Evolutionary conservation across 2,797 vertebrate genomes (phyloP), one percentile per base, ranked within the genome.

Genomic region (Nyctibius grandis): DNA sequence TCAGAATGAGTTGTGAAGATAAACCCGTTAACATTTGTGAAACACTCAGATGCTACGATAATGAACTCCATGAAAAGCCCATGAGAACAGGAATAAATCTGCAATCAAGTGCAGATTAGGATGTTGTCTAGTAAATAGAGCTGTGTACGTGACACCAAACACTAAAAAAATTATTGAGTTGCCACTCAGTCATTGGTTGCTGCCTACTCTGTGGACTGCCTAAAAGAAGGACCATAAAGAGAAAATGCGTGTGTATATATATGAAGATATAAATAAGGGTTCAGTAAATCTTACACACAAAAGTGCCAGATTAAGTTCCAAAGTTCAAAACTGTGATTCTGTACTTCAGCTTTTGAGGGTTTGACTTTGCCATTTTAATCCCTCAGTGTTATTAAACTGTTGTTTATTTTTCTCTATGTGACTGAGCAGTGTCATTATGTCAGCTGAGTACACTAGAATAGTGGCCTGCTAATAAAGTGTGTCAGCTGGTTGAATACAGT

Each of bases 221-320:
- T 34, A 33, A 36, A 63, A 80, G 47, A 22, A 89, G 9, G 3
- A 36, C 14, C 15, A 15, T 7, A 4, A 63, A 50, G 34, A 74
- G 7, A 45, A 76, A 22, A 19, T 0, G 0, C 7, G 2, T 5
- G 26, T 11, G 14, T 26, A 50, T 9, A 28, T 33, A 14, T 0
- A 59, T 17, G 15, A 13, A 74, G 18, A 51, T 6, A 53, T 13
- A 74, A 85, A 67, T 4, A 54, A 26, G 3, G 5, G 2, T 34
- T 56, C 48, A 45, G 22, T 42, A 44, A 48, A 31, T 80, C 48
- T 61, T 23, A 40, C 6, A 33, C 18, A 59, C 6, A 17, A 4
- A 74, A 54, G 21, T 31, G 13, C 15, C 44, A 85, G 29, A 53
- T 53, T 11, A 38, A 93, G n/a, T 53, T 59, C 44, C n/a, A 6